Conservation (phyloP, 1,140 invertebrate genomes). For the Drosophila suzukii region DNA sequence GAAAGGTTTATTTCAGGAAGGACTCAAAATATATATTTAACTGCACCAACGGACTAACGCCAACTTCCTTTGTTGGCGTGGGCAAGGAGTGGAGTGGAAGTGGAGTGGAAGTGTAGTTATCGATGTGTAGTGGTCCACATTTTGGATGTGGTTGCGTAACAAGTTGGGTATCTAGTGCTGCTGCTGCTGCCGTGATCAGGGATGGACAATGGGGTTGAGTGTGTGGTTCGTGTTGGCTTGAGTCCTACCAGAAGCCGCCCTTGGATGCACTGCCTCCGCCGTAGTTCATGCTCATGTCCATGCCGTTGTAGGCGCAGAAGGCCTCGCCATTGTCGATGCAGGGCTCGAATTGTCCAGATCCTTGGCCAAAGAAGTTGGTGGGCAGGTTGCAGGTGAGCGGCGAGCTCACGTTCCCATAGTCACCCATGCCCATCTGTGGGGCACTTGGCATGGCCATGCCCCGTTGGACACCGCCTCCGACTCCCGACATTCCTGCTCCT, state of each 20-base stretch:
- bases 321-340: conserved; percentile 24
- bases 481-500: neutral
- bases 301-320: conserved; percentile 31
- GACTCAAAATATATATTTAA: neutral
- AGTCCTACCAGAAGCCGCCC: conserved; percentile 11
- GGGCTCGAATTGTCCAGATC: conserved; percentile 10
- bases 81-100: neutral
- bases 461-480: neutral
- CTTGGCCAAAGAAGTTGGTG: conserved; percentile 21
- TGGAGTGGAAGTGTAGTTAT: neutral
- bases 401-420: conserved; percentile 11
- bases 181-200: neutral
- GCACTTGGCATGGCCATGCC: conserved; percentile 6
- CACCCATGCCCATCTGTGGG: conserved; percentile 30
- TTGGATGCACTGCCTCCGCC: conserved; percentile 28
- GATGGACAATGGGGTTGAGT: neutral
- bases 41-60: neutral
- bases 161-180: neutral
- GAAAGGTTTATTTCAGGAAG: neutral
- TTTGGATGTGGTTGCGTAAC: neutral
- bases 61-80: neutral
- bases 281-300: conserved; percentile 19
- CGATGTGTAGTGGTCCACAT: neutral
- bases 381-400: conserved; percentile 33
- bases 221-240: neutral